Conservation (phyloP, 2,113 vertebrate genomes). For the Cranoglanis bouderius region DNA sequence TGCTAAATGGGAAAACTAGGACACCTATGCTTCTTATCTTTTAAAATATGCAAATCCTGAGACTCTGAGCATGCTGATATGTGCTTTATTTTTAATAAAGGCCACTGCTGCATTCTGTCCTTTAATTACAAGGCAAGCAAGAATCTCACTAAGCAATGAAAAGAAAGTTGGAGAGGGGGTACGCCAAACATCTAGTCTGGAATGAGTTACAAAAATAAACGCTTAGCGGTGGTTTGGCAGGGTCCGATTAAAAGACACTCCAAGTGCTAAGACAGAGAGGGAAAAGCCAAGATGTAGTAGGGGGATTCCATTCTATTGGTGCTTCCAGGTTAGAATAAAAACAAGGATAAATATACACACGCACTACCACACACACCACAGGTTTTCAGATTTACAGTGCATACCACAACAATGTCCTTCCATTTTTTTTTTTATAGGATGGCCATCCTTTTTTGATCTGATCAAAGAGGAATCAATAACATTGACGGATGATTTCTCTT, state of each 20-base stretch:
- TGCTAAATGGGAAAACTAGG: not conserved
- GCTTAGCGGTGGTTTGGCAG: constrained; percentile 50
- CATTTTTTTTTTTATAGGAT: constrained; percentile 75
- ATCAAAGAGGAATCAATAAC: constrained; percentile 79
- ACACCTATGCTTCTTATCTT: not conserved
- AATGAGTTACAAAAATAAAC: constrained; percentile 60
- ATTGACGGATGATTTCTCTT: constrained; percentile 85
- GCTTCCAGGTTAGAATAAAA: constrained; percentile 40
- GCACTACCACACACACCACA: not conserved
- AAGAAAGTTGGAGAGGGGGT: constrained; percentile 47
- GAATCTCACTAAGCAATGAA: constrained; percentile 53
- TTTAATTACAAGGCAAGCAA: constrained; percentile 53
- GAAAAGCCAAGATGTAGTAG: constrained; percentile 45
- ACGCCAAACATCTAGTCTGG: constrained; percentile 48
- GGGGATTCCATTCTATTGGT: constrained; percentile 49
- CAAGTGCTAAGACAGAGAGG: constrained; percentile 33
- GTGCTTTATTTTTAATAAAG: constrained; percentile 55
- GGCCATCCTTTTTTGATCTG: constrained; percentile 93
- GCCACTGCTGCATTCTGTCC: constrained; percentile 33
- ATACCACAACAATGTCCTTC: not conserved
- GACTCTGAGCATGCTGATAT: constrained; percentile 20
- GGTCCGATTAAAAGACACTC: constrained; percentile 50
- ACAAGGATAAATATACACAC: constrained; percentile 32
- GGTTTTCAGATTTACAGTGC: not conserved
- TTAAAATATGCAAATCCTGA: not conserved